Percentiles rank a stretch among this genome's conserved stretches.
These are phyloP conservation scores for Heterotis niloticus DNA, from an alignment of 2,113 vertebrate genomes.

Conservation along the genomic window DNA sequence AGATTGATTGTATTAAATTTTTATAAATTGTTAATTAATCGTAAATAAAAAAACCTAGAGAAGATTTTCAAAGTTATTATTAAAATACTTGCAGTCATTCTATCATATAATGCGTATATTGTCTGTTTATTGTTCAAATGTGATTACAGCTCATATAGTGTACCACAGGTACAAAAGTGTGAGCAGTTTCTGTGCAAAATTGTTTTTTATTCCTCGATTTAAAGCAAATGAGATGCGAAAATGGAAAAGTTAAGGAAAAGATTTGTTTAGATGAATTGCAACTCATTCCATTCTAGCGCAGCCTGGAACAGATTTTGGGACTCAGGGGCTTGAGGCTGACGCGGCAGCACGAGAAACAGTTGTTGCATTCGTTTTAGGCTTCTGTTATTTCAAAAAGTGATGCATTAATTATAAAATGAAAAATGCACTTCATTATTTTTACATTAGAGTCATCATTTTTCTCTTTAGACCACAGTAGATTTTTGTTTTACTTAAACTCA, in stretches of 20 bases:
- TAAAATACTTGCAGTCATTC: conserved; percentile 27
- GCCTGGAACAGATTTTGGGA: conserved; percentile 30
- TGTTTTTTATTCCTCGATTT: no score
- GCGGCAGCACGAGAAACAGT: conserved; percentile 40
- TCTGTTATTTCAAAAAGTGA: conserved; percentile 44
- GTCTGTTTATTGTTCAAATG: conserved; percentile 18
- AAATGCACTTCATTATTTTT: conserved; percentile 45
- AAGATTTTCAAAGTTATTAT: no score
- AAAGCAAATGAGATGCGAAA: conserved; percentile 28
- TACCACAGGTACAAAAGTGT: neutral
- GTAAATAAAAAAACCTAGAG: no score
- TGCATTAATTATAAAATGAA: conserved; percentile 45
- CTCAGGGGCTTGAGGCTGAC: conserved; percentile 25
- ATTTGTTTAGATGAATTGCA: conserved; percentile 36
- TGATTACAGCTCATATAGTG: neutral
- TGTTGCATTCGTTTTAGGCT: conserved; percentile 44
- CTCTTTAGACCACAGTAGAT: conserved; percentile 32
- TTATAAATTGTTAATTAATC: no score
- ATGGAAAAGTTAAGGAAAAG: conserved; percentile 17
- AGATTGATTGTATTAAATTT: conserved; percentile 21
- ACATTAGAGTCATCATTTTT: conserved; percentile 37
- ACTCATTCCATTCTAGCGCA: conserved; percentile 32
- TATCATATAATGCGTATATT: conserved; percentile 16
- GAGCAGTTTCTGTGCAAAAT: neutral
- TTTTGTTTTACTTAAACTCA: conserved; percentile 13